Evolutionary conservation across 2,888 invertebrate genomes (phyloP), one percentile per base, ranked within the genome.

Genomic region (Allophyes oxyacanthae): DNA sequence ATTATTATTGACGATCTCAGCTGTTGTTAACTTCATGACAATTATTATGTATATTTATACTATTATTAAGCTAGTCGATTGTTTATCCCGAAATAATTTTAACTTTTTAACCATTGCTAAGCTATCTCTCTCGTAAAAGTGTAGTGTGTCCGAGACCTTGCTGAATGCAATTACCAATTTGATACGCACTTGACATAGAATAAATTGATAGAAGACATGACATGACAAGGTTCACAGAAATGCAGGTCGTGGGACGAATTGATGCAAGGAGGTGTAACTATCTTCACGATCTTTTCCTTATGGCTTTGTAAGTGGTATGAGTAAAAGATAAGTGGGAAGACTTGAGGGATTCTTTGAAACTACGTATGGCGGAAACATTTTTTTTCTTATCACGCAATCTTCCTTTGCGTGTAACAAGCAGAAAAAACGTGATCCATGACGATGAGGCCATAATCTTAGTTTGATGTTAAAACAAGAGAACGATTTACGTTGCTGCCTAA

Each of bases 181-280:
- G 43, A 40, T 33, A 38, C 33, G 56, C 43, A 57, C 63, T 58
- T 68, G 53, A 59, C 56, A 64, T 43, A 50, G 36, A 72, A 70
- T 55, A 56, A 63, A 72, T 63, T 58, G 44, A 56, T 42, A 28
- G 25, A 34, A 10, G 11, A 51, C 44, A 13, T 40, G 15, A 49
- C 42, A 41, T 30, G 34, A 59, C 54, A 51, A 49, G 46, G 58
- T 49, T 33, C 40, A 40, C 37, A 42, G 15, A 59, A 63, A 50
- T 37, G 37, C 48, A 42, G 10, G n/a, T 48, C 25, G 51, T 50
- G 53, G 43, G 58, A 41, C n/a, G 15, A 11, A 34, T 36, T 15
- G 41, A 41, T 42, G 38, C 51, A 42, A 34, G 53, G 46, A 34
- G 53, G 46, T 41, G 38, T 7, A 36, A 42, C 44, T 44, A 53